phyloP scores from a whole-genome alignment of 2,113 vertebrate species.

The Ovis aries region DNA sequence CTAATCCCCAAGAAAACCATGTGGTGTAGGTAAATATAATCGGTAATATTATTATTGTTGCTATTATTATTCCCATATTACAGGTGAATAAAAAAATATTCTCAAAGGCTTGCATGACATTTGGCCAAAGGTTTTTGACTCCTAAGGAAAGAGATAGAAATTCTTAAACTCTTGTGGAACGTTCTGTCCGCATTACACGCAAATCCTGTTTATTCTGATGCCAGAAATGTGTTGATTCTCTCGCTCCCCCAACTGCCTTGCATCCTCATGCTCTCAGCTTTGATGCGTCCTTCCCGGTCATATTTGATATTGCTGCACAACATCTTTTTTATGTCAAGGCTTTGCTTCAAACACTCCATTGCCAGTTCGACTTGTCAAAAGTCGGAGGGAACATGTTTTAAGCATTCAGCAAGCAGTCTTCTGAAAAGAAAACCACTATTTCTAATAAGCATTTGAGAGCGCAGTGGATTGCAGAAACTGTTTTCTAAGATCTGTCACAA shows the following conservation, averaged over 20 bases:
- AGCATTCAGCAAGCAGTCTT: constrained; percentile 79
- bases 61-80: not conserved
- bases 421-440: constrained; percentile 78
- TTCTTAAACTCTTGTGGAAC: not conserved
- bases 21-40: not conserved
- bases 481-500: constrained; percentile 85
- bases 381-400: constrained; percentile 76
- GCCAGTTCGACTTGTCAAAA: constrained; percentile 78
- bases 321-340: constrained; percentile 78
- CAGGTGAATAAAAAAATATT: not conserved
- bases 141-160: not conserved
- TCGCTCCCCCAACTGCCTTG: constrained; percentile 63
- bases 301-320: constrained; percentile 73
- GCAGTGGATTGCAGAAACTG: constrained; percentile 78
- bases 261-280: constrained; percentile 68
- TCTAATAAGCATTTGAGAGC: constrained; percentile 81
- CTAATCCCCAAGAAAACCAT: not conserved
- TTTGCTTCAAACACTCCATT: constrained; percentile 78
- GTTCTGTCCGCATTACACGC: constrained; percentile 59
- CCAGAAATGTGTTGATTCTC: constrained; percentile 74
- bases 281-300: constrained; percentile 66
- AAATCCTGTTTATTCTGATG: constrained; percentile 76
- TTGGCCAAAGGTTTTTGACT: not conserved
- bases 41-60: not conserved
- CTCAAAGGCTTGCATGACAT: not conserved